Percentiles rank a stretch among this genome's conserved stretches.
Conservation (phyloP, 2,797 vertebrate genomes). For the Ptychobarbus kaznakovi region DNA sequence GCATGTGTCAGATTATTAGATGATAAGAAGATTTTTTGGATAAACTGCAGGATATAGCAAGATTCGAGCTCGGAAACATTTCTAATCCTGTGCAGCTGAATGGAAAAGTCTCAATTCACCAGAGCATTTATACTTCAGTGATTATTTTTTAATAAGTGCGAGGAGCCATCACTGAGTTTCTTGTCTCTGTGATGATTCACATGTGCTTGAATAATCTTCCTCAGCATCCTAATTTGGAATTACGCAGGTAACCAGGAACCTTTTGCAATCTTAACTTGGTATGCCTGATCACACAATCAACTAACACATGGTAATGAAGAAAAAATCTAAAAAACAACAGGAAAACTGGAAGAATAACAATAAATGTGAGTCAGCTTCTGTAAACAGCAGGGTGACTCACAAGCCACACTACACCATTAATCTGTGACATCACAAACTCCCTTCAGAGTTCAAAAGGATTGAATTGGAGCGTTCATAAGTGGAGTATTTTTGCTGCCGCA, state of each 20-base stretch:
- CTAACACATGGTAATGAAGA: not conserved
- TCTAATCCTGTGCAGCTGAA: constrained; percentile 1
- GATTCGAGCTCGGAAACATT: not conserved
- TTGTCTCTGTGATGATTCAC: not conserved
- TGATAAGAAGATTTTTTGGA: not conserved
- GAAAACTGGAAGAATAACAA: not conserved
- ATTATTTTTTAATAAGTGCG: not conserved
- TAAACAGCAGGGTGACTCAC: constrained; percentile 30
- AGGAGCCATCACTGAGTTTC: not conserved
- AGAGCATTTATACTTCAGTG: not conserved
- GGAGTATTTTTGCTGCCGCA: not conserved
- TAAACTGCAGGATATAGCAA: not conserved
- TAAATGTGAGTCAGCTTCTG: not conserved
- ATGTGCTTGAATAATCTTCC: not conserved
- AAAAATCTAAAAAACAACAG: not conserved
- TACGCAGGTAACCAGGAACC: not conserved
- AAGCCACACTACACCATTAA: not conserved
- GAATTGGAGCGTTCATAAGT: not conserved
- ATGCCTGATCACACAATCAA: not conserved
- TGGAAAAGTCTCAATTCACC: not conserved
- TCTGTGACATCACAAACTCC: constrained; percentile 1
- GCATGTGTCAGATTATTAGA: constrained; percentile 1
- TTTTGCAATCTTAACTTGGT: not conserved
- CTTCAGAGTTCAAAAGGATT: not conserved
- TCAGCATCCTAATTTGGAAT: not conserved